Base-by-base conservation (phyloP, 2,113 vertebrate species). In the Bufo bufo region DNA sequence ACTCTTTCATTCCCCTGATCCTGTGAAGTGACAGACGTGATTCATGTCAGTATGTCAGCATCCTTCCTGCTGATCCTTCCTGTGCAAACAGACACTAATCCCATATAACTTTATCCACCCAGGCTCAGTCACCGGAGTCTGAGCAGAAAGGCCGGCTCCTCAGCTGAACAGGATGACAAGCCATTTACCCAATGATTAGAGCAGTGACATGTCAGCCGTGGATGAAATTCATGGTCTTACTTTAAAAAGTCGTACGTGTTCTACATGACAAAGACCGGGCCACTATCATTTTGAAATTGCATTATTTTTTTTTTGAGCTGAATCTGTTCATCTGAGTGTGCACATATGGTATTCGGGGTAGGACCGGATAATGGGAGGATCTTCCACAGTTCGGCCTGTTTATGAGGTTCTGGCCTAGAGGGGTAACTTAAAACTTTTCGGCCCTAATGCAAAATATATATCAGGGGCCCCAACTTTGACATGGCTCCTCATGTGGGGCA, bases 51-150 rank as follows among this genome's bases (percentile, higher is more conserved):
- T 79, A 86, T 86, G 85, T 86, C 85, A 66, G 45, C 49, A 54
- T 59, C 43, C 9, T 65, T 75, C 65, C 69, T 33, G 72, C 83
- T 58, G 65, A 84, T 85, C 83, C 83, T 85, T 86, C 85, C 85
- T 86, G 85, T 66, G 75, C 85, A 78, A 78, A 58, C 75, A 86
- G 85, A 86, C 85, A 66, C 75, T 86, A 86, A 86, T 86, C 85
- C 85, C 49, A 5, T 65, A 23, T 61, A 86, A 50, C 72, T 78
- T 65, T 19, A 78, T 78, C 85, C 85, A 86, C 58, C 85, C 71
- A 78, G 59, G 63, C 59, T 58, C 50, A 86, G 45, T 78, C 85
- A 78, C 47, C 59, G 58, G 43, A 63, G 54, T 20, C 45, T 85
- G 45, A 72, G 52, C 16, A 75, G 10, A 85, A 65, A 12, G 74